Conservation (phyloP, 2,888 invertebrate species). For the Epinotia brunnichana region DNA sequence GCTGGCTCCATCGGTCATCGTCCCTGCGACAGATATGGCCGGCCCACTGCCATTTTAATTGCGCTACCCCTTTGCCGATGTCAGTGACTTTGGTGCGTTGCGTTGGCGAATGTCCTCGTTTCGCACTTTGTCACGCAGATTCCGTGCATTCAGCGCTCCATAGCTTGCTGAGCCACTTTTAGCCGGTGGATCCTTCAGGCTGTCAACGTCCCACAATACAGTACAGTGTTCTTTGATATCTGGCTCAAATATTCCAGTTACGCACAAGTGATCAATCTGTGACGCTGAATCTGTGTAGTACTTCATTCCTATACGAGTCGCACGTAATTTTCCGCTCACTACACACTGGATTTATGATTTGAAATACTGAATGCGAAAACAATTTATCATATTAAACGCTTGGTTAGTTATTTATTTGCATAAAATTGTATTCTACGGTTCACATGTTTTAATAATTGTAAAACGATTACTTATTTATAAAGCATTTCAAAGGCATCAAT, state of each 20-base stretch:
- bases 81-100: too few relatives aligned
- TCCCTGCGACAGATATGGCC: too few relatives aligned
- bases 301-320: slow-evolving; percentile 13
- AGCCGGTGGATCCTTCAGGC: too few relatives aligned
- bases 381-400: slow-evolving; percentile 32
- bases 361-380: slow-evolving; percentile 29
- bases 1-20: too few relatives aligned
- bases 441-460: slow-evolving; percentile 7
- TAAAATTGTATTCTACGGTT: slow-evolving; percentile 32
- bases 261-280: slow-evolving; percentile 1
- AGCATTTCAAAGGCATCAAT: neutral
- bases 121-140: too few relatives aligned
- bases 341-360: slow-evolving; percentile 33
- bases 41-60: too few relatives aligned
- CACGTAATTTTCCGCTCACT: slow-evolving; percentile 39
- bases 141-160: too few relatives aligned
- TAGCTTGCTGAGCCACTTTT: too few relatives aligned
- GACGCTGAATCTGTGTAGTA: neutral
- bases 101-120: too few relatives aligned
- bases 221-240: too few relatives aligned
- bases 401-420: slow-evolving; percentile 39
- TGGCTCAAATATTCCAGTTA: neutral
- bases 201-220: too few relatives aligned
- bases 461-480: slow-evolving; percentile 12
- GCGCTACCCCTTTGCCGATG: too few relatives aligned